Conservation (phyloP, 2,797 vertebrate species). For the Cephalopachus bancanus region DNA sequence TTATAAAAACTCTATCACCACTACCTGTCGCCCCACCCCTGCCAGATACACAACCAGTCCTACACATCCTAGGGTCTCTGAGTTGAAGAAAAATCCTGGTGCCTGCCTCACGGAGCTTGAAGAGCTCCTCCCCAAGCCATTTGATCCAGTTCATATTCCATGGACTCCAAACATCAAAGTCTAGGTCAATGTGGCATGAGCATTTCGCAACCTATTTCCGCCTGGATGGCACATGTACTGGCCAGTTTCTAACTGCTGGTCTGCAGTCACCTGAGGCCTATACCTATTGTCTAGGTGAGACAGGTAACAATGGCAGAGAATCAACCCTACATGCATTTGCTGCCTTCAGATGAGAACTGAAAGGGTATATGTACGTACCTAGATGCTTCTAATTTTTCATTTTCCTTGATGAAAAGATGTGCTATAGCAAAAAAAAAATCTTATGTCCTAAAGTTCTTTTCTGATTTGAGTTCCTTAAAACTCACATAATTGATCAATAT, state of each 20-base stretch:
- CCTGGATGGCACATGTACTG: not conserved
- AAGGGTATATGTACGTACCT: not conserved
- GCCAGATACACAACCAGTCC: not conserved
- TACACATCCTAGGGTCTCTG: not conserved
- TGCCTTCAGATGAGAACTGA: not conserved
- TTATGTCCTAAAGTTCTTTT: not conserved
- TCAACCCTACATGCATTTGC: not conserved
- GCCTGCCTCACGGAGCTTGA: not conserved
- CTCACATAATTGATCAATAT: not conserved
- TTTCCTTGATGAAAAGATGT: slow-evolving; percentile 15
- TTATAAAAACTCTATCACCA: not conserved
- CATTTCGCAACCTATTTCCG: not conserved
- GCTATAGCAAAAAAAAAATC: not conserved
- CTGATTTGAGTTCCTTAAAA: slow-evolving; percentile 9
- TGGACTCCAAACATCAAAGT: not conserved
- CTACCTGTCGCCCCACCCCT: not conserved
- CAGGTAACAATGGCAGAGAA: not conserved
- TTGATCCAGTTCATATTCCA: not conserved
- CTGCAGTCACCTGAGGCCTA: not conserved
- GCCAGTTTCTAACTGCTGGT: not conserved
- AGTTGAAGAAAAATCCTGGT: not conserved
- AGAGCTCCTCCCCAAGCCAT: not conserved
- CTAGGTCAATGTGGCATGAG: not conserved
- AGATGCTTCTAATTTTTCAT: not conserved
- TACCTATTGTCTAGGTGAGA: not conserved